phyloP scores from a whole-genome alignment of 2,797 vertebrate genomes.

The Tachyglossus aculeatus region DNA sequence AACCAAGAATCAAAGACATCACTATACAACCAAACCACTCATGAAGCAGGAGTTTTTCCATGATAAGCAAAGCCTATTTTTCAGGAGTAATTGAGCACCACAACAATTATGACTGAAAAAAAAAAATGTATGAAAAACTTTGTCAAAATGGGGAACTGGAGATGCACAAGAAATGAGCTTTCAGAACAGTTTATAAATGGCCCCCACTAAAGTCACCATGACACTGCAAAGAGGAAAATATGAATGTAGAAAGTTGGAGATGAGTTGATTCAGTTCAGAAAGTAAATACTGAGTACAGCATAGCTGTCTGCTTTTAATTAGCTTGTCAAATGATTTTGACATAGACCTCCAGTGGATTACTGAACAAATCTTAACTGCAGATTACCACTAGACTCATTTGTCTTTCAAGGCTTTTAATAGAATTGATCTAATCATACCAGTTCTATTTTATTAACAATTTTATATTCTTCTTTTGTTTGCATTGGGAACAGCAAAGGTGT shows the following conservation, averaged over 20 bases:
- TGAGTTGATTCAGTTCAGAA: constrained; percentile 69
- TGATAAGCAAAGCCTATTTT: too few relatives aligned
- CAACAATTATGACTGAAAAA: too few relatives aligned
- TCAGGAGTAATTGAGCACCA: too few relatives aligned
- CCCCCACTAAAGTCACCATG: constrained; percentile 65
- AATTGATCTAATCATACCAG: constrained; percentile 68
- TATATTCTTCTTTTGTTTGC: constrained; percentile 49
- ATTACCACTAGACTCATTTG: constrained; percentile 66
- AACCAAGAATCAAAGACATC: too few relatives aligned
- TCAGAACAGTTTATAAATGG: constrained; percentile 53
- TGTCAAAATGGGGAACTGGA: too few relatives aligned
- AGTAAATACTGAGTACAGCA: constrained; percentile 70
- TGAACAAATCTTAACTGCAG: constrained; percentile 64
- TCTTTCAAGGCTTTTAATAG: constrained; percentile 68
- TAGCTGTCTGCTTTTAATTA: constrained; percentile 75
- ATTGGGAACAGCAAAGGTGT: constrained; percentile 41
- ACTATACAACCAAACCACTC: too few relatives aligned
- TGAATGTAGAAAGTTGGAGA: constrained; percentile 58
- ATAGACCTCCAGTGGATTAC: constrained; percentile 72
- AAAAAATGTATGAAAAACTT: too few relatives aligned
- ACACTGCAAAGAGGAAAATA: constrained; percentile 60
- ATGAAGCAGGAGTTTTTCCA: too few relatives aligned
- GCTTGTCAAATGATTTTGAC: constrained; percentile 78
- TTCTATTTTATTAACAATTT: constrained; percentile 62
- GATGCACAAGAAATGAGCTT: too few relatives aligned